These are phyloP conservation scores for Hermatobates lingyangjiaoensis DNA, from an alignment of 1,140 invertebrate species.

Conservation along the genomic window DNA sequence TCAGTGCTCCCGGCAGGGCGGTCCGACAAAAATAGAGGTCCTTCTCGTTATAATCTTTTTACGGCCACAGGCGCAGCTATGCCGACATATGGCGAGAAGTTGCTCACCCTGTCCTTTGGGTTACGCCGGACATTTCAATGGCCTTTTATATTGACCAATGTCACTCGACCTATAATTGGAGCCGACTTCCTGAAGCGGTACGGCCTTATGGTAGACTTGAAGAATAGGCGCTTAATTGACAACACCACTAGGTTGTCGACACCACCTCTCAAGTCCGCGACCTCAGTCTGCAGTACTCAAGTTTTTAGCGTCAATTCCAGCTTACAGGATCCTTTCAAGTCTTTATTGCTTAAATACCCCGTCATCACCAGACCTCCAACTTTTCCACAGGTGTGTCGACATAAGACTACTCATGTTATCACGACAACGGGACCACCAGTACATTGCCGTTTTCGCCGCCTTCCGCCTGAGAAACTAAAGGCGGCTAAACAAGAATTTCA, in stretches of 20 bases:
- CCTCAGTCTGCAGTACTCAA: neutral
- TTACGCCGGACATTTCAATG: slow-evolving; percentile 22
- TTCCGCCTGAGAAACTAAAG: slow-evolving; percentile 18
- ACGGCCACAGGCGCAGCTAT: slow-evolving; percentile 19
- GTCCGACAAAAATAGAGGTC: too few species aligned
- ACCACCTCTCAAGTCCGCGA: neutral
- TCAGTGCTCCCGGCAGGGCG: slow-evolving; percentile 18
- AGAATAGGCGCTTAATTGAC: neutral
- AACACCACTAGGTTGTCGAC: neutral
- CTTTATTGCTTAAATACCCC: neutral
- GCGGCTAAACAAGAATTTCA: slow-evolving; percentile 18
- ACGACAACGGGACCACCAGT: slow-evolving; percentile 23
- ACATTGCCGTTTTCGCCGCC: slow-evolving; percentile 18
- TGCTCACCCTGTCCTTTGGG: slow-evolving; percentile 19
- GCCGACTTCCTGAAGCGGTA: slow-evolving; percentile 22
- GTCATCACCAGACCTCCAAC: too few species aligned
- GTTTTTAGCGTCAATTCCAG: neutral
- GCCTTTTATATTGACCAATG: slow-evolving; percentile 25
- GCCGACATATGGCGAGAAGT: slow-evolving; percentile 20
- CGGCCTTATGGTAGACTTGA: neutral
- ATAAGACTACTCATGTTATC: slow-evolving; percentile 14
- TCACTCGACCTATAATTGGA: slow-evolving; percentile 23
- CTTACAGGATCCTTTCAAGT: neutral
- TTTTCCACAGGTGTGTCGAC: neutral
- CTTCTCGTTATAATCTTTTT: too few species aligned